Evolutionary conservation across 2,888 invertebrate species (phyloP).

Genomic region (Corbicula japonica): DNA sequence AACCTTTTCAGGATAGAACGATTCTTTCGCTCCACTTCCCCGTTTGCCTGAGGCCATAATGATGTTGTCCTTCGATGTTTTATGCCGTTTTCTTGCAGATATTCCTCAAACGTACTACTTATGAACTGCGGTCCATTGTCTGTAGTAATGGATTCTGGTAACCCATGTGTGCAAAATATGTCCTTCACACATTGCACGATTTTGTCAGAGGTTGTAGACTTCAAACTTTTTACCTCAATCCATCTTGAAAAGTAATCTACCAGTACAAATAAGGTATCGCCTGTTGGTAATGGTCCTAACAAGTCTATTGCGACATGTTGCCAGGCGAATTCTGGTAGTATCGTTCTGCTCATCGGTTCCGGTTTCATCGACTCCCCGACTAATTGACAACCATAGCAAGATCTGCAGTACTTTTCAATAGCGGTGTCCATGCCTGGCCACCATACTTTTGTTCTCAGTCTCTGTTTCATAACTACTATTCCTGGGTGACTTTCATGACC

Average conservation of each 20-base stretch:
- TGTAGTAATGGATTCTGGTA: constrained; percentile 55
- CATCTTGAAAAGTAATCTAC: constrained; percentile 66
- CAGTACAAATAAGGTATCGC: constrained; percentile 52
- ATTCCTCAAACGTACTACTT: constrained; percentile 47
- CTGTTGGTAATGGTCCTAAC: constrained; percentile 64
- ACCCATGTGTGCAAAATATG: constrained; percentile 59
- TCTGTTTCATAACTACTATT: constrained; percentile 54
- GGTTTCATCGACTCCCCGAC: constrained; percentile 9
- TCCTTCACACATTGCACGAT: constrained; percentile 32
- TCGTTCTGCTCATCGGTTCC: constrained; percentile 41
- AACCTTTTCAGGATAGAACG: constrained; percentile 51
- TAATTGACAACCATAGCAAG: constrained; percentile 64
- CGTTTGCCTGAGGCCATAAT: constrained; percentile 63
- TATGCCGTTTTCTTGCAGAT: constrained; percentile 42
- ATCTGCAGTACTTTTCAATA: constrained; percentile 49
- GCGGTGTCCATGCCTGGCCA: constrained; percentile 71
- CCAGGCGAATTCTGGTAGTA: constrained; percentile 61
- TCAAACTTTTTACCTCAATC: constrained; percentile 58
- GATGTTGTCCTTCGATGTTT: constrained; percentile 56
- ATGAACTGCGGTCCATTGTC: constrained; percentile 66
- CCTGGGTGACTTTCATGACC: constrained; percentile 69
- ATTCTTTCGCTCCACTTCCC: constrained; percentile 63
- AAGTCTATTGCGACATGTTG: constrained; percentile 66
- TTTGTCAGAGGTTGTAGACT: constrained; percentile 55
- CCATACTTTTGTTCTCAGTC: constrained; percentile 68